Conservation (phyloP, 2,888 invertebrate species). For the Dicycla oo region DNA sequence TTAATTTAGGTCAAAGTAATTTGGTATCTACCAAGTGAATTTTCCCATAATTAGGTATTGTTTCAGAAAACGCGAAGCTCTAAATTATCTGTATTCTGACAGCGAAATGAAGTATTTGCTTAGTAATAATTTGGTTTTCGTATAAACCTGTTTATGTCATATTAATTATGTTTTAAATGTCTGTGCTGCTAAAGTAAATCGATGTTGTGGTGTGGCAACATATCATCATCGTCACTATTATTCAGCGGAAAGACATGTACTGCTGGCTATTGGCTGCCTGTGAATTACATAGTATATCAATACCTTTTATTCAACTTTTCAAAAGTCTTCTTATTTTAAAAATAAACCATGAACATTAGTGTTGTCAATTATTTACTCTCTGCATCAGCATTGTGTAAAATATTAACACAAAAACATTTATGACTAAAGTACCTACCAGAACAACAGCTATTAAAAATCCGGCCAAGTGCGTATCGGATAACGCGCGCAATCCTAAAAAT, state of each 20-base stretch:
- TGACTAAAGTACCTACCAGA: background rate
- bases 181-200: background rate
- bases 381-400: background rate
- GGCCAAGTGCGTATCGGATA: too few species aligned
- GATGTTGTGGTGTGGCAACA: too few species aligned
- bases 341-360: too few species aligned
- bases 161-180: too few species aligned
- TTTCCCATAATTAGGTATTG: constrained; percentile 39
- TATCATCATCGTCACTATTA: too few species aligned
- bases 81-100: constrained; percentile 33
- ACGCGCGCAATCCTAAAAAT: too few species aligned
- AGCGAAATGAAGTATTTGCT: constrained; percentile 20
- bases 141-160: background rate
- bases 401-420: background rate
- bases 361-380: background rate
- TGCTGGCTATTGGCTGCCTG: too few species aligned
- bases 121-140: constrained; percentile 45
- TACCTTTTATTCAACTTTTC: background rate
- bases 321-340: background rate
- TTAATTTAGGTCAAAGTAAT: constrained; percentile 39
- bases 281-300: background rate
- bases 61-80: constrained; percentile 18
- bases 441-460: constrained; percentile 1
- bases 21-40: constrained; percentile 34
- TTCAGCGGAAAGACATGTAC: background rate